Base-by-base conservation (phyloP, 2,797 vertebrate genomes). In the Galagoides demidoff region DNA sequence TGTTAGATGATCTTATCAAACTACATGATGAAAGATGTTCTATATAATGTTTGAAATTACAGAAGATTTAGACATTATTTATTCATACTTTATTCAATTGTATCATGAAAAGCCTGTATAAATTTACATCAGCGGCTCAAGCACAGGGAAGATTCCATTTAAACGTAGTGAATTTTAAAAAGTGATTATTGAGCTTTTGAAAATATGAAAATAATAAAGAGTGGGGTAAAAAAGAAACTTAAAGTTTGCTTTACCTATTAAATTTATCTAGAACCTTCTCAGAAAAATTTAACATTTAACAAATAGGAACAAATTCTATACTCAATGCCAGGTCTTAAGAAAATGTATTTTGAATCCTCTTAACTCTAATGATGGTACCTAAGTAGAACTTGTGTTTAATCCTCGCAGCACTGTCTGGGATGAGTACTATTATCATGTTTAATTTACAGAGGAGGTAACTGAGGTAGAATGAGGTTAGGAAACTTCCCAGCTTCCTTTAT, bases 81-180 rank as follows among this genome's bases (percentile, higher is more conserved):
- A 92, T 64, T 94, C n/a, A 37, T n/a, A 5, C 49, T 37, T 81
- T 76, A 95, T 70, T 85, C 84, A 61, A 59, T 45, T 91, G 3
- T 23, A 64, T 83, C 66, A 90, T 29, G 11, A 1, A 71, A 7
- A 71, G 20, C 10, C 12, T 93, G 10, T 88, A 52, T 64, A 70
- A 52, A 73, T 57, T 84, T 93, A 29, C 27, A 92, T 45, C 2
- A 29, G 79, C 20, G 64, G 39, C 22, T 96, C 70, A 85, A 19
- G 13, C 12, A 66, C n/a, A 19, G 49, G n/a, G 64, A 83, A 92
- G 88, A 52, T 37, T 85, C 55, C 39, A 45, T 76, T 70, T 89
- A 96, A 91, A 77, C 6, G 12, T 43, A 78, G 59, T 61, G 39
- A 63, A 74, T 71, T 71, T 95, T 64, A 84, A 88, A 79, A 66